Base-by-base conservation (phyloP, 2,113 vertebrate genomes). In the Picathartes gymnocephalus region DNA sequence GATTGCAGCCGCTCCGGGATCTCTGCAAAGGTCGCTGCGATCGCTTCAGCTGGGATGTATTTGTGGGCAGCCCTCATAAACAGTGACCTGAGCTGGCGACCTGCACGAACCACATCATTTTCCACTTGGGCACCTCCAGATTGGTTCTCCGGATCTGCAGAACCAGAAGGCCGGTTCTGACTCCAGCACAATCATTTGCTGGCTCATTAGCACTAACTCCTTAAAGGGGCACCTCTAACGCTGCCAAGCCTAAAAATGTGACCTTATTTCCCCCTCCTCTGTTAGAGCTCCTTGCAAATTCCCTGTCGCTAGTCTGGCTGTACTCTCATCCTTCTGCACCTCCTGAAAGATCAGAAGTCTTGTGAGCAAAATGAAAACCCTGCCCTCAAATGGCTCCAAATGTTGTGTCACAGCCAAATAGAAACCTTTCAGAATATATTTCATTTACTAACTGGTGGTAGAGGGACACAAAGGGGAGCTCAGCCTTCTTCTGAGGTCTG, bases 91-190 rank as follows among this genome's bases (percentile, higher is more conserved):
- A 6, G 51, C 56, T 33, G 8, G 65, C 80, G 90, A 92, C 95
- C 97, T 97, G 92, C 54, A 40, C 92, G 81, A 94, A 92, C 96
- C 88, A 90, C 96, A 97, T 96, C 92, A 97, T 97, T 97, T 97
- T 97, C 96, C 96, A 97, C 96, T 96, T 93, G 94, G 97, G 78
- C 96, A 97, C 88, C 70, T 95, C 93, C 95, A 96, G 97, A 97
- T 97, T 97, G 96, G 73, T 90, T 97, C 93, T 94, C 35, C 2
- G 9, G 70, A 58, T 93, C 86, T 77, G 93, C 86, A 85, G 92
- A 82, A 97, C 76, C 88, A 90, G 57, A 24, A 51, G 70, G 90
- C 60, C 65, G 12, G 65, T 64, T 95, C 51, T 86, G 90, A 81
- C 88, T 95, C 88, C 18, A 1, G 83, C 0, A 6, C 95, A 86